Conservation (phyloP, 2,888 invertebrate genomes). For the Gasteruption jaculator region DNA sequence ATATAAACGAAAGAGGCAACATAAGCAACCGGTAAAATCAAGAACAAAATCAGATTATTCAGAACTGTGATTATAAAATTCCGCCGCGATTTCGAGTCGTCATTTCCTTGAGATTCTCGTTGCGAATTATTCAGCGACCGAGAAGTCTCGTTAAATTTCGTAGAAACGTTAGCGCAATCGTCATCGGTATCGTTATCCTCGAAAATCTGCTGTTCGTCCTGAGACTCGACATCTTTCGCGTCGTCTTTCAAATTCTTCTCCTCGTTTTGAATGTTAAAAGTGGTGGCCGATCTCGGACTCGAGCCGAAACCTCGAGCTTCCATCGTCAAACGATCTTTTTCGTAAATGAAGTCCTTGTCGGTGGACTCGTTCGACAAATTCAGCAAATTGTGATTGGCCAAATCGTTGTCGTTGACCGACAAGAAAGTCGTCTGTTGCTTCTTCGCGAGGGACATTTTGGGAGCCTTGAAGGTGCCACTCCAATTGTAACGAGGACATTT, state of each 20-base stretch:
- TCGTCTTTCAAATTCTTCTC: conserved; percentile 12
- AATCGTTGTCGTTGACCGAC: no score
- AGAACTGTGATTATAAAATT: conserved; percentile 22
- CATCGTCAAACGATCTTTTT: not conserved
- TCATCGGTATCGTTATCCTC: conserved; percentile 16
- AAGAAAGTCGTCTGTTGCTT: no score
- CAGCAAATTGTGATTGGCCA: no score
- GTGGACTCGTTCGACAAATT: no score
- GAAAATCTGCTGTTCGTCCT: no score
- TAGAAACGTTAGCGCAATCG: no score
- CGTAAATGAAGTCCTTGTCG: not conserved
- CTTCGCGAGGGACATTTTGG: no score
- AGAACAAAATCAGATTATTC: conserved; percentile 34
- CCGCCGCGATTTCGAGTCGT: no score
- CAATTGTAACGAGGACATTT: no score
- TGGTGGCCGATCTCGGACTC: conserved; percentile 1
- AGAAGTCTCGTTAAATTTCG: no score
- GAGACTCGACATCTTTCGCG: no score
- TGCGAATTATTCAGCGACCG: conserved; percentile 5
- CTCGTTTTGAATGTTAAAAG: conserved; percentile 8
- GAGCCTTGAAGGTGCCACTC: no score
- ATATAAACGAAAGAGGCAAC: conserved; percentile 32
- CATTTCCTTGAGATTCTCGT: conserved; percentile 2
- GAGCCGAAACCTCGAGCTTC: not conserved
- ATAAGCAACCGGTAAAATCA: conserved; percentile 31